Conservation (phyloP, 2,888 invertebrate species). For the Melolontha melolontha region DNA sequence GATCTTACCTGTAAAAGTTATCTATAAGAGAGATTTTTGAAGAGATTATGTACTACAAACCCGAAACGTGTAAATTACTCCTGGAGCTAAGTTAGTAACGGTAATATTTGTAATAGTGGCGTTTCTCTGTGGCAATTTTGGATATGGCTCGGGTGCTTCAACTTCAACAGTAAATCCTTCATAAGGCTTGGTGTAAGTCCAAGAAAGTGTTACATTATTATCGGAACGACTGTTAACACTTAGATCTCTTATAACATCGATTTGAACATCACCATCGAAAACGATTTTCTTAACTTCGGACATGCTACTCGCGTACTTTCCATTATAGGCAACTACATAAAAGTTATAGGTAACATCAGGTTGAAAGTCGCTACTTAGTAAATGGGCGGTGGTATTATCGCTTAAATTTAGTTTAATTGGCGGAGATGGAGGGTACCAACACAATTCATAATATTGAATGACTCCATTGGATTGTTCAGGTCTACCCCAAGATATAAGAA, state of each 20-base stretch:
- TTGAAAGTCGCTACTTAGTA: constrained; percentile 66
- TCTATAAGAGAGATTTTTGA: background rate
- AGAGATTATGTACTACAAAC: constrained; percentile 52
- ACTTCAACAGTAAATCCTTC: constrained; percentile 72
- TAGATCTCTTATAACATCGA: constrained; percentile 72
- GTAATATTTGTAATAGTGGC: constrained; percentile 66
- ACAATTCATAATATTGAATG: constrained; percentile 74
- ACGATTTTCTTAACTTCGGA: constrained; percentile 71
- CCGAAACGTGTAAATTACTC: constrained; percentile 70
- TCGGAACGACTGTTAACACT: constrained; percentile 66
- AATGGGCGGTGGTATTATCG: constrained; percentile 67
- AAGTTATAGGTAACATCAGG: constrained; percentile 75
- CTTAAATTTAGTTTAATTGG: constrained; percentile 66
- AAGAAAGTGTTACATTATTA: constrained; percentile 70
- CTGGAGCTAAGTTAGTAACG: constrained; percentile 63
- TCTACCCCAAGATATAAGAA: constrained; percentile 77
- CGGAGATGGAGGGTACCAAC: constrained; percentile 74
- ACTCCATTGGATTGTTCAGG: constrained; percentile 75
- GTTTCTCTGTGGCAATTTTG: constrained; percentile 64
- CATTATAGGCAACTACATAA: constrained; percentile 79
- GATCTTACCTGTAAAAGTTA: constrained; percentile 71
- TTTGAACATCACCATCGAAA: constrained; percentile 75
- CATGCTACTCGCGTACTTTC: constrained; percentile 70
- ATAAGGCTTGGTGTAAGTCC: constrained; percentile 64
- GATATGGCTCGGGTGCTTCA: constrained; percentile 69